Base-by-base conservation (phyloP, 2,888 invertebrate species). In the Eupeodes luniger region DNA sequence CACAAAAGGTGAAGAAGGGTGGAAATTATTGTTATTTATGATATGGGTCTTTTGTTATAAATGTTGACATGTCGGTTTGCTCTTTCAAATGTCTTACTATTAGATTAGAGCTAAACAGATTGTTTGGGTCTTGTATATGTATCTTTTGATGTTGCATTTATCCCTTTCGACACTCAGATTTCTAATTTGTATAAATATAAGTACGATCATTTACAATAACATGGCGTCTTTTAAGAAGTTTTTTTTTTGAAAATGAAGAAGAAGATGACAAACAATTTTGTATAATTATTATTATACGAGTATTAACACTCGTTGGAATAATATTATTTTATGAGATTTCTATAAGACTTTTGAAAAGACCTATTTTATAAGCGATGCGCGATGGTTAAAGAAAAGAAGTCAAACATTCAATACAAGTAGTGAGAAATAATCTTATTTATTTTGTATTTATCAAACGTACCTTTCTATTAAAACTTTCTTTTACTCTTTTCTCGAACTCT, bases 1-100 rank as follows among this genome's bases (percentile, higher is more conserved):
- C 40, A 88, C 91, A 91, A 91, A 89, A 92, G 92, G 92, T 92
- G 92, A 91, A 93, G 92, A 92, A 92, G 93, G 93, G 91, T 93
- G 92, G 93, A 92, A 92, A 92, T 92, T 93, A 93, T 92, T 92
- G 92, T 92, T 92, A 93, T 93, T 93, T 93, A 93, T 93, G 92
- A 91, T 91, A 91, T 91, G 90, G 86, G 91, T 91, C 85, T 81
- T 88, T 88, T 88, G 84, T 88, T 88, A 69, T 5, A 69, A 66
- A 83, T 74, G 85, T 79, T 85, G 79, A 86, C 74, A 47, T 72
- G 79, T 86, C 78, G 80, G 77, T 61, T 72, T 79, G 62, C 69
- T 81, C 70, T 69, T 79, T 85, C 40, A 76, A 55, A 89, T 82
- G 79, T 85, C 81, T 85, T 85, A 72, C 84, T 87, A 87, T 74